phyloP scores from a whole-genome alignment of 2,888 invertebrate genomes.

The Amblyjoppa proteus region DNA sequence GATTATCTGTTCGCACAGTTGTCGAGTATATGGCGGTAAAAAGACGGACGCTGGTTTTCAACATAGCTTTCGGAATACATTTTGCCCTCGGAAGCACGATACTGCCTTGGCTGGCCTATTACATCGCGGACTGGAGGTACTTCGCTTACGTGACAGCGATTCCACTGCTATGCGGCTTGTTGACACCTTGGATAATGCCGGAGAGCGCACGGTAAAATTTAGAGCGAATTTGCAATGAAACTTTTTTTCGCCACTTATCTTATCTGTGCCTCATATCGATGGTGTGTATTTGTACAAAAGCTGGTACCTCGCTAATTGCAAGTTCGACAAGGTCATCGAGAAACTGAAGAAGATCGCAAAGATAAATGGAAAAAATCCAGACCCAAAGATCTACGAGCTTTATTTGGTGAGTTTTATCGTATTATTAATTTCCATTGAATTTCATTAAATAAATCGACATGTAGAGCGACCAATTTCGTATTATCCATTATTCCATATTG shows the following conservation, averaged over 20 bases:
- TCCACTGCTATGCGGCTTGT: constrained; percentile 84
- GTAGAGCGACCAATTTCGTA: neutral
- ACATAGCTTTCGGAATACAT: constrained; percentile 86
- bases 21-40: constrained; percentile 86
- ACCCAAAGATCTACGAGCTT: constrained; percentile 83
- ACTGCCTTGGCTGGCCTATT: constrained; percentile 86
- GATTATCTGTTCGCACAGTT: constrained; percentile 77
- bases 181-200: constrained; percentile 85
- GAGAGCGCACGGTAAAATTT: constrained; percentile 85
- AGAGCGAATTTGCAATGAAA: neutral
- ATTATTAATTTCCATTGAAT: neutral
- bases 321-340: constrained; percentile 84
- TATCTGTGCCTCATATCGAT: neutral
- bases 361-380: constrained; percentile 84
- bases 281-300: constrained; percentile 74
- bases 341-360: constrained; percentile 86
- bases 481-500: neutral
- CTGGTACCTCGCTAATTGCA: constrained; percentile 86
- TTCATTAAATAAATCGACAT: neutral
- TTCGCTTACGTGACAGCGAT: constrained; percentile 84
- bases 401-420: constrained; percentile 82
- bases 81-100: constrained; percentile 85
- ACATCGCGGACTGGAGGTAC: constrained; percentile 85
- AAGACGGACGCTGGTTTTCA: constrained; percentile 86
- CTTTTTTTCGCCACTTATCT: neutral